Evolutionary conservation across 2,797 vertebrate genomes (phyloP).

Genomic region (Cephalopachus bancanus): DNA sequence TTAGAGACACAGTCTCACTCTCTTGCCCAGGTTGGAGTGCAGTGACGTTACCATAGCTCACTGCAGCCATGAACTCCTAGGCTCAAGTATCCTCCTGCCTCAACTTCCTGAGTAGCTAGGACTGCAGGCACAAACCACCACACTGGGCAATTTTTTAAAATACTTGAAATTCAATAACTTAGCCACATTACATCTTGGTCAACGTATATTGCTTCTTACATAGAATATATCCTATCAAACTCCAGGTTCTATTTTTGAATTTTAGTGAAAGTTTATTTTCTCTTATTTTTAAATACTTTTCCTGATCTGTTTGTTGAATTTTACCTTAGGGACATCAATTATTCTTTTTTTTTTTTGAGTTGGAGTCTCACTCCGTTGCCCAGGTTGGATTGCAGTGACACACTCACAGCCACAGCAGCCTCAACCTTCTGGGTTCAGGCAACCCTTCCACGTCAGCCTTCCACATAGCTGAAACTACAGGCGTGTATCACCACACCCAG

Average conservation of each 20-base stretch:
- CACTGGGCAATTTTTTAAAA: background rate
- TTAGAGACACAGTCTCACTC: background rate
- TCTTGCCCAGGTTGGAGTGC: background rate
- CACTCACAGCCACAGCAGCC: too few relatives aligned
- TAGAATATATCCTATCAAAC: background rate
- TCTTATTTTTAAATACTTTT: slow-evolving; percentile 25
- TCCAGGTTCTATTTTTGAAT: background rate
- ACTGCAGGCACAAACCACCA: background rate
- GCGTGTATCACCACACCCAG: too few relatives aligned
- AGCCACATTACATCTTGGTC: background rate
- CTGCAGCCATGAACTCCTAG: background rate
- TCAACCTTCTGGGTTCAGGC: too few relatives aligned
- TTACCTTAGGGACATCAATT: background rate
- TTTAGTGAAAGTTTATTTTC: background rate
- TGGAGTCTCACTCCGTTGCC: too few relatives aligned
- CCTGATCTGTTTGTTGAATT: background rate
- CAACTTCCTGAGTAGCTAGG: background rate
- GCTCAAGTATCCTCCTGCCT: background rate
- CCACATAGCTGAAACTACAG: too few relatives aligned
- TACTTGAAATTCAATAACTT: background rate
- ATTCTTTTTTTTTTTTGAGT: background rate
- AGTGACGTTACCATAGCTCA: background rate
- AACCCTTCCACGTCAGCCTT: too few relatives aligned
- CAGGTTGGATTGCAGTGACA: too few relatives aligned
- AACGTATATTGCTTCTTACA: background rate